Conservation (phyloP, 2,113 vertebrate species). For the Menidia beryllina region DNA sequence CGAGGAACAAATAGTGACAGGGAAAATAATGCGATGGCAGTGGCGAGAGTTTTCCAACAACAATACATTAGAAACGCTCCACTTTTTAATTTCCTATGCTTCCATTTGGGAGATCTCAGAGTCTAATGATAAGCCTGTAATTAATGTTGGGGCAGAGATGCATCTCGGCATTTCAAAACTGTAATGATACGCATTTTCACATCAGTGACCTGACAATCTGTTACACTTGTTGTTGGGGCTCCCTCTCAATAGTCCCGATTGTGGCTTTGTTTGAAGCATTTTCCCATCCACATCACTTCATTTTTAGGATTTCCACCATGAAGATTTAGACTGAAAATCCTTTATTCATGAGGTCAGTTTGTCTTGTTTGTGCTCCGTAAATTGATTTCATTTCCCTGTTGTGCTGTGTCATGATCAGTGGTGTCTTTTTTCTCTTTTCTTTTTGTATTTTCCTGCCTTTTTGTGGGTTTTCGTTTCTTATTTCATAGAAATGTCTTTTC, state of each 20-base stretch:
- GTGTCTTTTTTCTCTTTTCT: no score
- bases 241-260: not conserved
- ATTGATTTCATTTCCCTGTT: no score
- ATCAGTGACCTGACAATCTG: not conserved
- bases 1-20: not conserved
- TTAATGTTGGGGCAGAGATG: slow-evolving; percentile 7
- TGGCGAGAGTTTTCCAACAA: not conserved
- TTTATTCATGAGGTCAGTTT: no score
- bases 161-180: slow-evolving; percentile 3
- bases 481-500: no score
- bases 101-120: not conserved
- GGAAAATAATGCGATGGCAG: not conserved
- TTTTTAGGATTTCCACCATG: not conserved
- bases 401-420: no score
- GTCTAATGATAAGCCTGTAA: not conserved
- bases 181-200: not conserved
- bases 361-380: no score
- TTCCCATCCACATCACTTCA: not conserved
- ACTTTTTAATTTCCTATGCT: slow-evolving; percentile 29
- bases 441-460: no score
- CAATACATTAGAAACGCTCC: not conserved
- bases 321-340: no score
- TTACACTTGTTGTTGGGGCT: not conserved
- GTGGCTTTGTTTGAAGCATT: not conserved
- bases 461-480: no score